A percentile compares a stretch with the other conserved stretches of the same genome.
phyloP scores from a whole-genome alignment of 2,888 invertebrate species.

The Chalcosyrphus nemorum region DNA sequence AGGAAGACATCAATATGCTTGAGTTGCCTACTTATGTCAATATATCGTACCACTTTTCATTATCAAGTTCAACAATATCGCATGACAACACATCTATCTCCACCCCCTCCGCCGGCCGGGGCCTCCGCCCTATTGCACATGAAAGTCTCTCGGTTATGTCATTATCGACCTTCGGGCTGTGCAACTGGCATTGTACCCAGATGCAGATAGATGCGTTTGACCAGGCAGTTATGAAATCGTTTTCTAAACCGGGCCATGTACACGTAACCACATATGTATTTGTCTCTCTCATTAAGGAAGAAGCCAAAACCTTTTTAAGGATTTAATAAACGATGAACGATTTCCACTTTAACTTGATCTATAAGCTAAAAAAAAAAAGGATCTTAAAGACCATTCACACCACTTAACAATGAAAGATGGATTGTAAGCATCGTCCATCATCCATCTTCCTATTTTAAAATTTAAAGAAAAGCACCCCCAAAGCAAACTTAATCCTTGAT shows the following conservation, averaged over 20 bases:
- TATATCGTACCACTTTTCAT: constrained; percentile 34
- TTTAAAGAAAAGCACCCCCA: not conserved
- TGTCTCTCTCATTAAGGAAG: not conserved
- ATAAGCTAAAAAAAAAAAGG: not conserved
- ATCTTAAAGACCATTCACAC: not conserved
- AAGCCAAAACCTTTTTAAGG: not conserved
- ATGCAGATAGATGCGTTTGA: constrained; percentile 17
- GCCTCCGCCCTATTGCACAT: not conserved
- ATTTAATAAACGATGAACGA: constrained; percentile 19
- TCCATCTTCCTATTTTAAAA: not conserved
- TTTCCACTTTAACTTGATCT: constrained; percentile 1
- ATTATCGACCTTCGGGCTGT: constrained; percentile 1
- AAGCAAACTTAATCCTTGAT: constrained; percentile 7
- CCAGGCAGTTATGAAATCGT: constrained; percentile 15
- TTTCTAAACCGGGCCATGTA: constrained; percentile 11
- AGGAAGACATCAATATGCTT: constrained; percentile 14
- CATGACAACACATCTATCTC: constrained; percentile 15
- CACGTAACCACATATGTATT: not conserved
- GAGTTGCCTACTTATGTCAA: constrained; percentile 28
- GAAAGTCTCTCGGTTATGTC: constrained; percentile 3
- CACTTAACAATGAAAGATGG: not conserved
- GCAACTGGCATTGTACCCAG: constrained; percentile 31
- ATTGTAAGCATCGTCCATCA: not conserved
- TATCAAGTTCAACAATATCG: constrained; percentile 43
- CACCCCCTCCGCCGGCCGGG: not conserved